These are phyloP conservation scores for Sesamia inferens DNA, from an alignment of 2,888 invertebrate species.

Conservation along the genomic window DNA sequence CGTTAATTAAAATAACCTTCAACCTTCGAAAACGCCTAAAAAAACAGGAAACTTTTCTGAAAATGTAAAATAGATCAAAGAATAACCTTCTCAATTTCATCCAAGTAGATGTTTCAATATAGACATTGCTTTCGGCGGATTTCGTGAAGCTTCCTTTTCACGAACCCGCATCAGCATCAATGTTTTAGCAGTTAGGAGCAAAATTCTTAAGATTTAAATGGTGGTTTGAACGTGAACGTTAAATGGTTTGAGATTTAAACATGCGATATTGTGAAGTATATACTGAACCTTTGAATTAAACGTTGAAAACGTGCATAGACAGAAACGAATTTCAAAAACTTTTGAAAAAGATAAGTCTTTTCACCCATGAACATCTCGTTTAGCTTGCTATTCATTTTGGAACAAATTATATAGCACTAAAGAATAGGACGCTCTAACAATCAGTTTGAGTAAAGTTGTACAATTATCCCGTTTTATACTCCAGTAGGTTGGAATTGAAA, in stretches of 20 bases:
- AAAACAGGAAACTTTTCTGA: background rate
- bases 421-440: background rate
- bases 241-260: too few relatives aligned
- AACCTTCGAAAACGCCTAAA: background rate
- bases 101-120: conserved; percentile 9
- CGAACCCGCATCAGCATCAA: conserved; percentile 9
- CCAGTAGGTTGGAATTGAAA: background rate
- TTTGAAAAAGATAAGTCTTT: conserved; percentile 2
- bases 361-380: conserved; percentile 9
- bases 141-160: conserved; percentile 21
- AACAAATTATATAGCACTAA: background rate
- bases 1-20: background rate
- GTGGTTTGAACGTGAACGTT: background rate
- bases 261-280: background rate
- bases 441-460: conserved; percentile 16
- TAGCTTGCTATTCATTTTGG: conserved; percentile 21
- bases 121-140: conserved; percentile 24
- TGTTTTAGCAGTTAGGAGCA: background rate
- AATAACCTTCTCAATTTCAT: conserved; percentile 14
- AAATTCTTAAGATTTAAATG: conserved; percentile 9
- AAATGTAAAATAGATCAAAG: conserved; percentile 16
- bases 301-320: background rate
- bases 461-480: conserved; percentile 2
- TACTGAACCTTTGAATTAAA: background rate
- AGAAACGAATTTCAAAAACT: conserved; percentile 1